Evolutionary conservation across 2,888 invertebrate species (phyloP), one percentile per base, ranked within the genome.

Genomic region (Acrobasis repandana): DNA sequence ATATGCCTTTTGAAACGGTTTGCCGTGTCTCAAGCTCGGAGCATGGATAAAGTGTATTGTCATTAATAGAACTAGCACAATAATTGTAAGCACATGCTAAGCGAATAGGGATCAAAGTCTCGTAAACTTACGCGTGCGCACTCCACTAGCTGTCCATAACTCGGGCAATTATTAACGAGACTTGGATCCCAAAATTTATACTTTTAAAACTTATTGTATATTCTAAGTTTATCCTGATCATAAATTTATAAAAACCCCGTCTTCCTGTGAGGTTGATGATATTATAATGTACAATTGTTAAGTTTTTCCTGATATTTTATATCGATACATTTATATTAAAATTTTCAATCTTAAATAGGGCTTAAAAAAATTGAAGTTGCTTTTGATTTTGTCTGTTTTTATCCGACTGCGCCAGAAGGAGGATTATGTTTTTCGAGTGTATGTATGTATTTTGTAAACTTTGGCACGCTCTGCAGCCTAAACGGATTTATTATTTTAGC

Each of bases 241-340:
- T 48, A 34, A 48, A 16, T 57, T 57, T 48, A 18, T 57, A 48
- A 57, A 11, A 57, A 80, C 69, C 76, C 76, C 71, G 88, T 87
- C 87, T 88, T 88, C 88, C 88, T 68, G 48, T 62, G 80, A 70
- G 85, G 86, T 88, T 86, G 82, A 81, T 82, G 76, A 81, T 73
- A 66, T 63, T 69, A 61, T 64, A 68, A 67, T 82, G 73, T 84
- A 82, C 80, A 82, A 76, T 84, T 82, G 83, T 85, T 85, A 79
- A 76, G 71, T 77, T 76, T 77, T 71, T 71, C 74, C 70, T 74
- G 68, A 76, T 70, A 65, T 65, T 61, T 56, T 61, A 64, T 64
- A 61, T 38, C 63, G 36, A 57, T 47, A 33, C 47, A 57, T 49
- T 58, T 38, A 20, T 58, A 58, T 57, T 56, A 16, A 59, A 48